A percentile compares a stretch with the other conserved stretches of the same genome.
These are phyloP conservation scores for Etheostoma nigrum DNA, from an alignment of 2,797 vertebrate genomes.

Conservation along the genomic window DNA sequence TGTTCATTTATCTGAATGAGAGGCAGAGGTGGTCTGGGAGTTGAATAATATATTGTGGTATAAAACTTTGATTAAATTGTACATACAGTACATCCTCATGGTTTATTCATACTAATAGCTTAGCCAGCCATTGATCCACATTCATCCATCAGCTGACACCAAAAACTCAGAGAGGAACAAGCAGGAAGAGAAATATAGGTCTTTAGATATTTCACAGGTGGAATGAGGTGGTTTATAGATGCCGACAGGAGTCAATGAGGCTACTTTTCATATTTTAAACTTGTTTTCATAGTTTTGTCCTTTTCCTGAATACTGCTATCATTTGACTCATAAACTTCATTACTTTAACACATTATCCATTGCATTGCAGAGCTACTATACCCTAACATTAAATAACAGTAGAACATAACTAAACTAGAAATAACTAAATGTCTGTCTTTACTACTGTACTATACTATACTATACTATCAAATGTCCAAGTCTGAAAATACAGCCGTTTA, in stretches of 20 bases:
- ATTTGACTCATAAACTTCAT: too few relatives aligned
- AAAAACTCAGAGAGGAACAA: conserved; percentile 6
- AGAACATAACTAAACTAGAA: too few relatives aligned
- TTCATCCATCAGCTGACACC: background rate
- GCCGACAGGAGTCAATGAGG: background rate
- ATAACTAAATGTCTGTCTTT: too few relatives aligned
- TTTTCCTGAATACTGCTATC: too few relatives aligned
- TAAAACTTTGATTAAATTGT: conserved; percentile 31
- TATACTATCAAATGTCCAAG: too few relatives aligned
- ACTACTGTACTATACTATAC: too few relatives aligned
- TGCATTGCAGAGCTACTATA: too few relatives aligned
- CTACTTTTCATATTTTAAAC: background rate
- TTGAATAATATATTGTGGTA: conserved; percentile 36
- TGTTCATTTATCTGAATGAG: conserved; percentile 4
- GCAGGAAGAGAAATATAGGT: background rate
- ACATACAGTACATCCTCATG: conserved; percentile 12
- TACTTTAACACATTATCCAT: too few relatives aligned
- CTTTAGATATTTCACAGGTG: background rate
- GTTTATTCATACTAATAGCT: conserved; percentile 35
- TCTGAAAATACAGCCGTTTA: too few relatives aligned
- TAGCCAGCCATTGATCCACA: conserved; percentile 18
- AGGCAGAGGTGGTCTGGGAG: background rate
- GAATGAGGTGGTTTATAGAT: background rate
- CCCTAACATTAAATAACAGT: too few relatives aligned
- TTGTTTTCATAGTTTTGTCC: too few relatives aligned